Evolutionary conservation across 2,113 vertebrate species (phyloP), one percentile per base, ranked within the genome.

Genomic region (Lasiurus borealis): DNA sequence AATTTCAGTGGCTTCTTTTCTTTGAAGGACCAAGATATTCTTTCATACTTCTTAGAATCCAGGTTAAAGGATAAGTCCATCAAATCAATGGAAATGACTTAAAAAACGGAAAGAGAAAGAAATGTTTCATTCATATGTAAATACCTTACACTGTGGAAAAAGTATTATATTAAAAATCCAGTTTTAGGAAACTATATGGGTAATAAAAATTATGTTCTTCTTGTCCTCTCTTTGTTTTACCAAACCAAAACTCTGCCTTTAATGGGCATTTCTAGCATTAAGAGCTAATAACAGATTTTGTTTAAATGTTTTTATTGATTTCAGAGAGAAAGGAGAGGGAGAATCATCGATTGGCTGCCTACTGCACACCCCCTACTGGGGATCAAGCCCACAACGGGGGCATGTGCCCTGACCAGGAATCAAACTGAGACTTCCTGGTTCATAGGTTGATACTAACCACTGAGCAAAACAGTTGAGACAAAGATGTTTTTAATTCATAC

Each of bases 11-110:
- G 98, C 31, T 99, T 98, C 93, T 99, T 99, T 87, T 99, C 99
- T 91, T 87, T 99, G 95, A 99, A 98, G 86, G 99, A 98, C 97
- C 98, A 99, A 68, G 98, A 97, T 34, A 99, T 95, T 96, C 99
- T 98, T 90, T 98, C 96, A 90, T 99, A 97, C 95, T 98, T 98
- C 97, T 99, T 99, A 90, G 98, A 98, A 92, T 99, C 98, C 90
- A 97, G 98, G 48, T 97, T 97, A 98, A 98, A 97, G 75, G 97
- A 73, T 6, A 98, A 95, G 97, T 99, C 98, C 48, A 98, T 98
- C 97, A 99, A 97, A 88, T 99, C 98, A 92, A 99, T 92, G 69
- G 98, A 98, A 96, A 99, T 64, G 97, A 98, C 99, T 99, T 96
- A 14, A 98, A 97, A 98, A 97, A 3, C 18, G 14, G 31, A 94